These are phyloP conservation scores for Caenorhabditis doughertyi DNA, from an alignment of 2,888 invertebrate species.

Conservation along the genomic window DNA sequence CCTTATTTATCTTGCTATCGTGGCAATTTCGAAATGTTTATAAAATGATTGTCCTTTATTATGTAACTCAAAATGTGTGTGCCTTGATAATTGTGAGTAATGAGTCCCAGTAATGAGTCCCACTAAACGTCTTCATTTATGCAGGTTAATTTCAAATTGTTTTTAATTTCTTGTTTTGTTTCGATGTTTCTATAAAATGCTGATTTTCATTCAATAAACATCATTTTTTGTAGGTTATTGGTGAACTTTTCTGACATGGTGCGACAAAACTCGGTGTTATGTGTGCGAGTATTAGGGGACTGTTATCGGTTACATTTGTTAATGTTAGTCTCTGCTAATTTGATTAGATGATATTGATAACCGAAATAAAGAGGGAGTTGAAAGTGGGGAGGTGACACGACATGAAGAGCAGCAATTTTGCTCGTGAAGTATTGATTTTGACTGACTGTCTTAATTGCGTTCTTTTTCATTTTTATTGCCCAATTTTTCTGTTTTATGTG, in stretches of 20 bases:
- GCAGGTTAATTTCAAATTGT: constrained; percentile 41
- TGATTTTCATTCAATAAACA: constrained; percentile 1
- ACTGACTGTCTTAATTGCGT: constrained; percentile 29
- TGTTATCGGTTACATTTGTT: constrained; percentile 48
- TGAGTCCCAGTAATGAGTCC: constrained; percentile 43
- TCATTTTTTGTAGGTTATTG: not conserved
- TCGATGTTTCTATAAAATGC: not conserved
- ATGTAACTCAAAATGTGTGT: constrained; percentile 21
- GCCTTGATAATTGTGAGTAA: constrained; percentile 50
- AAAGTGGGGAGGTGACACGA: constrained; percentile 37
- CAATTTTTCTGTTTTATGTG: constrained; percentile 27
- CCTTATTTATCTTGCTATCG: constrained; percentile 52
- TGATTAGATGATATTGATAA: constrained; percentile 46
- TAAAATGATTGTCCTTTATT: constrained; percentile 33
- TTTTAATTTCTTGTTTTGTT: constrained; percentile 14
- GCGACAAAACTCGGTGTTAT: constrained; percentile 3
- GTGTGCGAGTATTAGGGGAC: constrained; percentile 27
- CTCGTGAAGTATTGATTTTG: constrained; percentile 58
- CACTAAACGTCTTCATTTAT: constrained; percentile 4
- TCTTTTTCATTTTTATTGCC: constrained; percentile 35
- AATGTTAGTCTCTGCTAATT: constrained; percentile 61
- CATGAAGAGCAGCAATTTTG: constrained; percentile 37
- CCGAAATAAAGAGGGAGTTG: not conserved
- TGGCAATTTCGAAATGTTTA: constrained; percentile 42
- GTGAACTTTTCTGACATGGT: constrained; percentile 32